A percentile compares a stretch with the other conserved stretches of the same genome.
phyloP scores from a whole-genome alignment of 2,888 invertebrate species.

The Tetanocera ferruginea region DNA sequence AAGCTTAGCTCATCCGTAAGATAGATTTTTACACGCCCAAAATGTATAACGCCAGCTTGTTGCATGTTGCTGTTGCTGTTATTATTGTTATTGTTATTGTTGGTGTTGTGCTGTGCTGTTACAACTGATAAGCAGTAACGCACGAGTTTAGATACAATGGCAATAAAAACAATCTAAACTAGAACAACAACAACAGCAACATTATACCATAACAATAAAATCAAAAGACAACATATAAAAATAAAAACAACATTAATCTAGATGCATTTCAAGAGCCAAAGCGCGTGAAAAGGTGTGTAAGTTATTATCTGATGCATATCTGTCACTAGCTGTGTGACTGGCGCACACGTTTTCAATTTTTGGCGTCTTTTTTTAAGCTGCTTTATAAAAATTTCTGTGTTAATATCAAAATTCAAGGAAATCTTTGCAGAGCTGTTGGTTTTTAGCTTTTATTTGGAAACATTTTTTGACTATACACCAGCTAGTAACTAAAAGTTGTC shows the following conservation, averaged over 20 bases:
- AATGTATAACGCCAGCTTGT: constrained; percentile 4
- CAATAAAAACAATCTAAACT: not conserved
- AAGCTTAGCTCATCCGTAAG: constrained; percentile 1
- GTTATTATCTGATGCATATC: no score
- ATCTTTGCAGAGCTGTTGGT: no score
- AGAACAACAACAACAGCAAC: not conserved
- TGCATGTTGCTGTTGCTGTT: not conserved
- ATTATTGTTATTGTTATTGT: not conserved
- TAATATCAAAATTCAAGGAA: no score
- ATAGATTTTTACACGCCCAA: not conserved
- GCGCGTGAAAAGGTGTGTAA: constrained; percentile 3
- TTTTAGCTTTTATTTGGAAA: no score
- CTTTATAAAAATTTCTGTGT: no score
- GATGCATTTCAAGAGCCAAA: not conserved
- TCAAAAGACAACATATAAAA: not conserved
- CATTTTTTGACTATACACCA: no score
- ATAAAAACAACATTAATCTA: not conserved
- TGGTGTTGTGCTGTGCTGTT: not conserved
- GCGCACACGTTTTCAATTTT: not conserved
- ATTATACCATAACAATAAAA: not conserved
- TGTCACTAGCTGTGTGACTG: constrained; percentile 19
- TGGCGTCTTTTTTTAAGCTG: no score
- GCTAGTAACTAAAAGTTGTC: no score
- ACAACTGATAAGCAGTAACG: not conserved
- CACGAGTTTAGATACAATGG: not conserved